Evolutionary conservation across 2,113 vertebrate species (phyloP).

Genomic region (Oreotrochilus melanogaster): DNA sequence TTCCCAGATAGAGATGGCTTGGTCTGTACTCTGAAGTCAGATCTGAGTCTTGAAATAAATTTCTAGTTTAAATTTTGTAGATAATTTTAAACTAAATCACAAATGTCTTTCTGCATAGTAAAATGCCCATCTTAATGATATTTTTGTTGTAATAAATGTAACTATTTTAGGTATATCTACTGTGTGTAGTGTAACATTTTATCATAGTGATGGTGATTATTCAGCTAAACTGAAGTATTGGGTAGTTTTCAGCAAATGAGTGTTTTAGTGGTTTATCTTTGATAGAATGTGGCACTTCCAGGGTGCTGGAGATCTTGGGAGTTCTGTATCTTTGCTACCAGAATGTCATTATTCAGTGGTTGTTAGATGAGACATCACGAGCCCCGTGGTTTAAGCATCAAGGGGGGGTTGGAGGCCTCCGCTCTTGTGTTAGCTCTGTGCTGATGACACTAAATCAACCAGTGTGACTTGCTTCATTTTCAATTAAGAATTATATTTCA

Average conservation of each 20-base stretch:
- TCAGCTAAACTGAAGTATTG: neutral
- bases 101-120: neutral
- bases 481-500: neutral
- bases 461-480: neutral
- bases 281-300: neutral
- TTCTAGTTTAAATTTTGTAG: neutral
- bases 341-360: neutral
- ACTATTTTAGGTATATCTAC: neutral
- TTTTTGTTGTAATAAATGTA: neutral
- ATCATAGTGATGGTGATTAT: neutral
- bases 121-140: neutral
- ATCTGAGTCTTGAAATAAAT: neutral
- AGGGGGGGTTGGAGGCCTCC: neutral
- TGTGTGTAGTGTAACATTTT: neutral
- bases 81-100: neutral
- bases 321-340: neutral
- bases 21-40: neutral
- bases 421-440: neutral
- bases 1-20: neutral
- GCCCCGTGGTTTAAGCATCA: neutral
- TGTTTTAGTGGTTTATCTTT: neutral
- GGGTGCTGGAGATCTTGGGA: rapidly evolving
- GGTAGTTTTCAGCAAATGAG: neutral
- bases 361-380: too few species aligned
- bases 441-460: neutral